Conservation (phyloP, 2,888 invertebrate species). For the Hirtodrosophila alboralis region DNA sequence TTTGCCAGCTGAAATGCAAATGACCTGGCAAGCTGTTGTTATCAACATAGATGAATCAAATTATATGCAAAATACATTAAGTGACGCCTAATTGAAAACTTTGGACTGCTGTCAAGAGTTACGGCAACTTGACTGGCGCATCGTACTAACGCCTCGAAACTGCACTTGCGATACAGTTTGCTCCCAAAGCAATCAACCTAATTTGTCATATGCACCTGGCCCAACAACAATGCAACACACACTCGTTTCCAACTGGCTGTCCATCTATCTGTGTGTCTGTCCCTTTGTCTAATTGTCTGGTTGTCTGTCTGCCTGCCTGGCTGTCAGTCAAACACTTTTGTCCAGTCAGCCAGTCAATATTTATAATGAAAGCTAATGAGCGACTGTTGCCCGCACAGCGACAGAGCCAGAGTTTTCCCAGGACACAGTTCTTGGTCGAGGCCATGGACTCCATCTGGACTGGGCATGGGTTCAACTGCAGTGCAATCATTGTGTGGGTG, state of each 20-base stretch:
- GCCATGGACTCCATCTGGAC: constrained; percentile 13
- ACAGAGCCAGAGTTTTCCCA: constrained; percentile 23
- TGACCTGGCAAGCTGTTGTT: constrained; percentile 50
- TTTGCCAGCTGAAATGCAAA: constrained; percentile 46
- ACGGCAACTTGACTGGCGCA: neutral
- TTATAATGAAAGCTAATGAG: constrained; percentile 79
- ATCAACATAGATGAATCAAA: constrained; percentile 73
- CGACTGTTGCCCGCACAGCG: constrained; percentile 36
- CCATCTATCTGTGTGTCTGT: constrained; percentile 27
- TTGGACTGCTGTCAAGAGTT: constrained; percentile 25
- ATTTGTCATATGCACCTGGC: constrained; percentile 72
- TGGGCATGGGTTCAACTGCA: constrained; percentile 27
- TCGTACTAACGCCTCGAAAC: constrained; percentile 20
- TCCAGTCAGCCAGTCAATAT: constrained; percentile 71
- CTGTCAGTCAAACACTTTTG: constrained; percentile 59
- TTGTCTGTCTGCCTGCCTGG: constrained; percentile 20
- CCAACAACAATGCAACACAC: constrained; percentile 1
- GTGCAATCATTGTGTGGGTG: constrained; percentile 7
- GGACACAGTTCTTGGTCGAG: constrained; percentile 9
- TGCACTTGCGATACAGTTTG: constrained; percentile 25
- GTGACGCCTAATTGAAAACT: constrained; percentile 64
- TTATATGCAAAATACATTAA: constrained; percentile 64
- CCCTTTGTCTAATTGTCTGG: too few relatives aligned
- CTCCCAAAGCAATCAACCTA: constrained; percentile 78
- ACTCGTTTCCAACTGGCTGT: constrained; percentile 9